Conservation (phyloP, 2,888 invertebrate genomes). For the Epinotia bilunana region DNA sequence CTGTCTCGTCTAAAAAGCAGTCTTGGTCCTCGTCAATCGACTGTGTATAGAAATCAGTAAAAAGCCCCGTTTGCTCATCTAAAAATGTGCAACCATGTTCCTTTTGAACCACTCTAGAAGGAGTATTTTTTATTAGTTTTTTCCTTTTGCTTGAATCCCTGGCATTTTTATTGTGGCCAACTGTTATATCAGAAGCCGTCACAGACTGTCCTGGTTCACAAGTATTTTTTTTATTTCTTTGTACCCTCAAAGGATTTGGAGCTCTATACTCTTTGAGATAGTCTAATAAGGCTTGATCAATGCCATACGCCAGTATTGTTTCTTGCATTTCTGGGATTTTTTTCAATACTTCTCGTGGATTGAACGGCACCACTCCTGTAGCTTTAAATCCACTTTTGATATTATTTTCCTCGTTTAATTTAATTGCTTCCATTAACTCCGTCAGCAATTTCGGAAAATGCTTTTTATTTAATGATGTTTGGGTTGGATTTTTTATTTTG, state of each 20-base stretch:
- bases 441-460: neutral
- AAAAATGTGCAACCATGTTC: neutral
- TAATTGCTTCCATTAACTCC: neutral
- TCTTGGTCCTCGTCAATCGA: neutral
- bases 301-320: constrained; percentile 15
- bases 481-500: no score
- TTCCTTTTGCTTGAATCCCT: neutral
- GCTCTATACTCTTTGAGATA: neutral
- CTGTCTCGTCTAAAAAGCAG: neutral
- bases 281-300: neutral
- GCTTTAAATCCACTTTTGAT: constrained; percentile 1
- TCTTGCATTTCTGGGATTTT: constrained; percentile 1
- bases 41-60: neutral
- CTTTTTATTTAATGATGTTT: neutral
- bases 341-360: neutral
- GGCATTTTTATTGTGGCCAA: neutral
- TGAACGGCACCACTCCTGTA: neutral
- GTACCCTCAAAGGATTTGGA: neutral
- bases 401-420: neutral
- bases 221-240: neutral
- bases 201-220: neutral
- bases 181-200: neutral
- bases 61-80: neutral
- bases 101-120: neutral
- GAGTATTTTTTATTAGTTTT: neutral